These are phyloP conservation scores for Leptobrachium leishanense DNA, from an alignment of 2,113 vertebrate genomes.

Conservation along the genomic window DNA sequence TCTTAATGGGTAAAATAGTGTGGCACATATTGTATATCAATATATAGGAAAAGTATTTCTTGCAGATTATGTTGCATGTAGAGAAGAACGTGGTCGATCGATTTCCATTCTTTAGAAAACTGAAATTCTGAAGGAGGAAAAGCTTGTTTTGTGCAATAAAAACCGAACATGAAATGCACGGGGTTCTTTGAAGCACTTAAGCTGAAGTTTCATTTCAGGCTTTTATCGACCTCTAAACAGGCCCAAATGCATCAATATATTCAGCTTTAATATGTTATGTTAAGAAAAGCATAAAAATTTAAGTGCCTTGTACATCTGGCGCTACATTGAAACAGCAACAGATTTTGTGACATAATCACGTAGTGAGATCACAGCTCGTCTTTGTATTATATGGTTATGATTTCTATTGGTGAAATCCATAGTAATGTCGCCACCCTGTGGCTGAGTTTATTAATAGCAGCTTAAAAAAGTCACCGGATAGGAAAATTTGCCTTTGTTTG, in stretches of 20 bases:
- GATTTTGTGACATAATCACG: background rate
- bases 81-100: conserved; percentile 24
- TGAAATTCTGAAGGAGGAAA: conserved; percentile 36
- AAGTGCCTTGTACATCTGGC: too few species aligned
- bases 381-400: background rate
- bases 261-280: too few species aligned
- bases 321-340: too few species aligned
- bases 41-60: conserved; percentile 23
- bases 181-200: conserved; percentile 14
- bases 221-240: background rate
- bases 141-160: conserved; percentile 24
- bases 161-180: conserved; percentile 28
- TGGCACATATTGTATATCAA: conserved; percentile 7
- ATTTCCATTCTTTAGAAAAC: conserved; percentile 20
- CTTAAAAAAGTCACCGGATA: too few species aligned
- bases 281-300: too few species aligned
- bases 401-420: background rate
- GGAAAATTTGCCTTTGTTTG: too few species aligned
- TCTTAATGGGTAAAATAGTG: conserved; percentile 31
- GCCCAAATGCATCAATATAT: too few species aligned
- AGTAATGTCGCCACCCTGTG: too few species aligned
- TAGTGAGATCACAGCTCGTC: background rate
- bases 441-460: too few species aligned
- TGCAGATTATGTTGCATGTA: conserved; percentile 33
- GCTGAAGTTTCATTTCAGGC: conserved; percentile 48